Percentiles rank a stretch among this genome's conserved stretches.
Evolutionary conservation across 2,888 invertebrate genomes (phyloP).

Genomic region (Blera fallax): DNA sequence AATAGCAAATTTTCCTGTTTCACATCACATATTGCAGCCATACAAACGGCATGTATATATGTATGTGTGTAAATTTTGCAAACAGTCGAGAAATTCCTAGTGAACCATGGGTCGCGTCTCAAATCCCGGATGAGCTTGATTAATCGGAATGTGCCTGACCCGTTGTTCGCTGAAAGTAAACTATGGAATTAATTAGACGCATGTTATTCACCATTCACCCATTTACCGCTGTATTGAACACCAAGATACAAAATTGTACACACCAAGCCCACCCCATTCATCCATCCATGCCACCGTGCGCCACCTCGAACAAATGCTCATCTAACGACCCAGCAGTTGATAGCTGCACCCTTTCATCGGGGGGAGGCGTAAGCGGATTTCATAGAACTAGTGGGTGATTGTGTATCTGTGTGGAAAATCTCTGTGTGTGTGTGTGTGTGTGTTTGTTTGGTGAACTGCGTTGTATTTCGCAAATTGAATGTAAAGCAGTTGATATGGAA

Average conservation of each 20-base stretch:
- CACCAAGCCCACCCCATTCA: not conserved
- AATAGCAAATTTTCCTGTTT: conserved; percentile 6
- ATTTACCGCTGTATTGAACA: conserved; percentile 54
- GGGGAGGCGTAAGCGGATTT: not conserved
- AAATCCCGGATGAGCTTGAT: conserved; percentile 72
- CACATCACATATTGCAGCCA: not conserved
- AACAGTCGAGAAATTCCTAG: conserved; percentile 16
- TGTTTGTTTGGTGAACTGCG: conserved; percentile 36
- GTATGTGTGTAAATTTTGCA: conserved; percentile 5
- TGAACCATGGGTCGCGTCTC: conserved; percentile 60
- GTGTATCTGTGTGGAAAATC: not conserved
- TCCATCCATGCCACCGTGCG: not conserved
- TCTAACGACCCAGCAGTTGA: conserved; percentile 47
- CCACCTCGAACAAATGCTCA: conserved; percentile 39
- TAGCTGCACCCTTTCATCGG: conserved; percentile 63
- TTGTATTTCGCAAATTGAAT: conserved; percentile 75
- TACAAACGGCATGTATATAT: not conserved
- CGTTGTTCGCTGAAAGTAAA: conserved; percentile 71
- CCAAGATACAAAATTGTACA: conserved; percentile 45
- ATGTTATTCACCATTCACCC: conserved; percentile 73
- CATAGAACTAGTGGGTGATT: conserved; percentile 6
- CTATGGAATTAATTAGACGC: conserved; percentile 75
- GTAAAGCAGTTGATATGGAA: conserved; percentile 75
- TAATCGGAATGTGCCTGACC: conserved; percentile 70
- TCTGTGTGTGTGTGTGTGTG: not conserved